Percentiles rank a stretch among this genome's conserved stretches.
These are phyloP conservation scores for Torymus aiolomorphi DNA, from an alignment of 2,888 invertebrate species.

Conservation along the genomic window DNA sequence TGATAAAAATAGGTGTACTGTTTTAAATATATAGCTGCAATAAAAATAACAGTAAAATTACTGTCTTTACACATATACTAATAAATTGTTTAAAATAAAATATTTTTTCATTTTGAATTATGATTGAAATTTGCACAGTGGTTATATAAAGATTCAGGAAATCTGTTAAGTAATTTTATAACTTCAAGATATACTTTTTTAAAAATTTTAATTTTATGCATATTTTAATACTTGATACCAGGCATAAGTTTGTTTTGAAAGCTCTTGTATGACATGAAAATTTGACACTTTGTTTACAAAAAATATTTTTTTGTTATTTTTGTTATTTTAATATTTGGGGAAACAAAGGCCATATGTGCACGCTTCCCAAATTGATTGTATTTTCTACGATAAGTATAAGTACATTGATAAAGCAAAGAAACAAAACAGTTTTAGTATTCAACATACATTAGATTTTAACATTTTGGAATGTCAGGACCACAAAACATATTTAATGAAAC, in stretches of 20 bases:
- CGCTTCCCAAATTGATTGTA: slow-evolving; percentile 37
- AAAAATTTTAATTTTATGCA: slow-evolving; percentile 48
- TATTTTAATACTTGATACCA: slow-evolving; percentile 44
- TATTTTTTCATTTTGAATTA: no score
- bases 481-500: slow-evolving; percentile 25
- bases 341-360: slow-evolving; percentile 32
- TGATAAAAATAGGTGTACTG: no score
- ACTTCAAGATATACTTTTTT: slow-evolving; percentile 34
- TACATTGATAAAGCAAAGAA: slow-evolving; percentile 40
- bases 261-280: slow-evolving; percentile 26
- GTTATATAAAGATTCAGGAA: neutral
- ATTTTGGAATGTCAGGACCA: slow-evolving; percentile 33
- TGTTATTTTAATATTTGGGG: slow-evolving; percentile 18
- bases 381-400: slow-evolving; percentile 45
- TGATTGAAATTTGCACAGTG: no score
- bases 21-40: neutral
- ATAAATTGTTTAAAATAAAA: no score
- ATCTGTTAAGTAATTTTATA: slow-evolving; percentile 20
- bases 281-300: slow-evolving; percentile 44
- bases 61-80: no score
- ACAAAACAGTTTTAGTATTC: slow-evolving; percentile 27
- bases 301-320: slow-evolving; percentile 35
- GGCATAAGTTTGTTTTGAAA: slow-evolving; percentile 21
- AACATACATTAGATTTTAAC: slow-evolving; percentile 37
- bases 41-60: no score